Conservation (phyloP, 2,888 invertebrate species). For the Leucozona laternaria region DNA sequence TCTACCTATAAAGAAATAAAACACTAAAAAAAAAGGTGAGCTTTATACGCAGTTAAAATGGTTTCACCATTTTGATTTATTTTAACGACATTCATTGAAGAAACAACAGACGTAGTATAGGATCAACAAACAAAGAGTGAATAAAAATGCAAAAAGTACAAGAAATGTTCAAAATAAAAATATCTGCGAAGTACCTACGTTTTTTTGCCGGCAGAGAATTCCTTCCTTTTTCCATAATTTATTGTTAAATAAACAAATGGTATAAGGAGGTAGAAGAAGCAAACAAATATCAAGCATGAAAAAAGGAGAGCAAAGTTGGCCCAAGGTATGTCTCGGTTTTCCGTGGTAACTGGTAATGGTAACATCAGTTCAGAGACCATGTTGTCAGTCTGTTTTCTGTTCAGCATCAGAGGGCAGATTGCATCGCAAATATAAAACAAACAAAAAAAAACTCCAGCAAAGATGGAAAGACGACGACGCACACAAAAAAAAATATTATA, state of each 20-base stretch:
- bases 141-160: neutral
- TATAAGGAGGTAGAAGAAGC: constrained; percentile 23
- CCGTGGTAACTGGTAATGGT: constrained; percentile 34
- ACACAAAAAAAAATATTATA: constrained; percentile 21
- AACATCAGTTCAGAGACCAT: constrained; percentile 61
- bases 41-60: constrained; percentile 1
- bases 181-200: neutral
- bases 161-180: constrained; percentile 8
- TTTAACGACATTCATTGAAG: neutral
- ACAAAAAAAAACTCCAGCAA: neutral
- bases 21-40: too few species aligned
- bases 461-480: neutral
- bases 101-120: constrained; percentile 2
- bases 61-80: constrained; percentile 26
- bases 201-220: neutral
- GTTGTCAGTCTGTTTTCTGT: constrained; percentile 45
- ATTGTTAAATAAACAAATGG: constrained; percentile 62
- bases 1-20: neutral
- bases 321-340: constrained; percentile 33
- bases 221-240: constrained; percentile 42
- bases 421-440: constrained; percentile 17
- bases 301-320: constrained; percentile 58
- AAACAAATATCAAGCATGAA: constrained; percentile 4
- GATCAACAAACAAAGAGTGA: constrained; percentile 15
- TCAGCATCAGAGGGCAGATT: constrained; percentile 26